These are phyloP conservation scores for Diploptera punctata DNA, from an alignment of 2,888 invertebrate genomes.

Conservation along the genomic window DNA sequence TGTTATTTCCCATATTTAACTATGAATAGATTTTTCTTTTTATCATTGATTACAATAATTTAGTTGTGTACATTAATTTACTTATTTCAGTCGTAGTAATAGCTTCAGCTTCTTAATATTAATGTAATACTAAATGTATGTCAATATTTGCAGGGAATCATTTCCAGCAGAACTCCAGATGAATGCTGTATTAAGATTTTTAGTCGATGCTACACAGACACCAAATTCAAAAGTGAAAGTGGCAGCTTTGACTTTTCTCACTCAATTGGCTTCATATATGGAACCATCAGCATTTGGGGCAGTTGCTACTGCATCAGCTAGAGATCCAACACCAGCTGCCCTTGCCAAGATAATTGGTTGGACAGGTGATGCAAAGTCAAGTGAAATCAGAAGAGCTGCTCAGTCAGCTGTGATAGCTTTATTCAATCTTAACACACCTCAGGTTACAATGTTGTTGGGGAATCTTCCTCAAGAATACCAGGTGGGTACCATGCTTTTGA, in stretches of 20 bases:
- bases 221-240: slow-evolving; percentile 84
- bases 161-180: slow-evolving; percentile 67
- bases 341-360: slow-evolving; percentile 75
- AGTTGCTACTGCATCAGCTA: slow-evolving; percentile 36
- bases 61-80: too few relatives aligned
- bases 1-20: too few relatives aligned
- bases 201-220: slow-evolving; percentile 92
- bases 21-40: too few relatives aligned
- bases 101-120: too few relatives aligned
- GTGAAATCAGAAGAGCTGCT: slow-evolving; percentile 70
- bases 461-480: slow-evolving; percentile 73
- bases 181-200: slow-evolving; percentile 69
- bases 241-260: slow-evolving; percentile 74
- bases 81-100: too few relatives aligned
- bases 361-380: slow-evolving; percentile 72
- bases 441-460: slow-evolving; percentile 82
- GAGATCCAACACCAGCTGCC: slow-evolving; percentile 64
- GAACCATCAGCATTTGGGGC: slow-evolving; percentile 46
- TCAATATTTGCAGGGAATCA: slow-evolving; percentile 56
- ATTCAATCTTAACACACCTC: slow-evolving; percentile 90
- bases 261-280: slow-evolving; percentile 62
- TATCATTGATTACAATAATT: too few relatives aligned
- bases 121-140: too few relatives aligned
- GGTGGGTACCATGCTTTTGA: too few relatives aligned
- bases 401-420: slow-evolving; percentile 77